Percentiles rank a stretch among this genome's conserved stretches.
Conservation (phyloP, 2,113 vertebrate species). For the Mobula hypostoma region DNA sequence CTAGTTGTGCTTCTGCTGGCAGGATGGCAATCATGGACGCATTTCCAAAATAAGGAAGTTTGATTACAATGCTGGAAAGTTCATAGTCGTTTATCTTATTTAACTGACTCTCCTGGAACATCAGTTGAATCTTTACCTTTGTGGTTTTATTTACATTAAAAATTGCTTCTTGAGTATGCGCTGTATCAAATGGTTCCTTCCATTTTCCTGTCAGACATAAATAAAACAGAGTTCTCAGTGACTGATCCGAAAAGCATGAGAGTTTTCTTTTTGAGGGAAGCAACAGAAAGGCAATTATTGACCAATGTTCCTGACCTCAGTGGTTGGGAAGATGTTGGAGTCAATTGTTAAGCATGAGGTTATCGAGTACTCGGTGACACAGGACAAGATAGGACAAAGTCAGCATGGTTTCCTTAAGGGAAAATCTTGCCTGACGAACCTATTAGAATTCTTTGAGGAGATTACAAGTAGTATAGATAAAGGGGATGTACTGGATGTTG, state of each 20-base stretch:
- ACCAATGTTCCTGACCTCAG: no score
- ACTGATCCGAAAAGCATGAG: background rate
- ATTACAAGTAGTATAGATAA: no score
- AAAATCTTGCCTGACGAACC: no score
- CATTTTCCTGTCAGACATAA: constrained; percentile 16
- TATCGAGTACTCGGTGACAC: no score
- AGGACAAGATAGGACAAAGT: no score
- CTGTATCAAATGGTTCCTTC: constrained; percentile 5
- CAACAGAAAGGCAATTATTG: no score
- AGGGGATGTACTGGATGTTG: no score
- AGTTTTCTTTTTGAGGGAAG: no score
- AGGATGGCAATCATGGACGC: constrained; percentile 3
- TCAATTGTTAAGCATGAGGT: no score
- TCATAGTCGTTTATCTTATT: background rate
- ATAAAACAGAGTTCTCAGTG: background rate
- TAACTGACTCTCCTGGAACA: background rate
- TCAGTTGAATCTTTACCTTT: background rate
- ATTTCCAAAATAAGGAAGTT: constrained; percentile 12
- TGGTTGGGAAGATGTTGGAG: no score
- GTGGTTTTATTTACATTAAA: background rate
- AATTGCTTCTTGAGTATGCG: background rate
- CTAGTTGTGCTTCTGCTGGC: background rate
- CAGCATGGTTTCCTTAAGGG: no score
- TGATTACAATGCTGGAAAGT: background rate
- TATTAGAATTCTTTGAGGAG: no score